These are phyloP conservation scores for Sandelia bainsii DNA, from an alignment of 2,797 vertebrate genomes.

Conservation along the genomic window DNA sequence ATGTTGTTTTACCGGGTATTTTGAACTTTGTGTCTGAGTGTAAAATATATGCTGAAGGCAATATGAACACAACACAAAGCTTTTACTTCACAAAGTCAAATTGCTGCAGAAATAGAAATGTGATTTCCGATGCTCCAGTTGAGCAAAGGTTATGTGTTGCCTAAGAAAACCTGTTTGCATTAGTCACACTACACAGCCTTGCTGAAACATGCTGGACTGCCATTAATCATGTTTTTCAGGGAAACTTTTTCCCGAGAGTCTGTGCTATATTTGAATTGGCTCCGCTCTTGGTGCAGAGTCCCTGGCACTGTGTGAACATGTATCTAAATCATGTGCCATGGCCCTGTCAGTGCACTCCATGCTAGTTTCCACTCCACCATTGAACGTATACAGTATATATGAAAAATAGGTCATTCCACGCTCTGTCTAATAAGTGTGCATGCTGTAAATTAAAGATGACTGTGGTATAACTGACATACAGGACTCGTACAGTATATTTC, in stretches of 20 bases:
- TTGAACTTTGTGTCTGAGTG: neutral
- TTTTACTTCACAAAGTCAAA: constrained; percentile 30
- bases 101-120: constrained; percentile 35
- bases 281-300: constrained; percentile 70
- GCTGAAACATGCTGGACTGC: constrained; percentile 62
- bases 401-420: constrained; percentile 51
- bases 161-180: constrained; percentile 73
- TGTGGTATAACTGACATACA: neutral
- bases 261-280: constrained; percentile 84
- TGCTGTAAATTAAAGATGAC: constrained; percentile 5
- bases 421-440: constrained; percentile 31
- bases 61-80: neutral
- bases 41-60: constrained; percentile 18
- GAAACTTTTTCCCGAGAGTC: constrained; percentile 72
- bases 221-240: constrained; percentile 77
- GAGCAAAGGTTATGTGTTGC: constrained; percentile 74
- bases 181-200: constrained; percentile 65
- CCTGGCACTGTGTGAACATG: constrained; percentile 64
- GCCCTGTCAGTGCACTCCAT: constrained; percentile 50
- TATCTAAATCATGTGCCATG: constrained; percentile 74
- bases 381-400: constrained; percentile 36
- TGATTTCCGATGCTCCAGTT: constrained; percentile 55
- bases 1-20: neutral
- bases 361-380: constrained; percentile 59
- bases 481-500: neutral